phyloP scores from a whole-genome alignment of 2,888 invertebrate species.

The Choreutis nemorana region DNA sequence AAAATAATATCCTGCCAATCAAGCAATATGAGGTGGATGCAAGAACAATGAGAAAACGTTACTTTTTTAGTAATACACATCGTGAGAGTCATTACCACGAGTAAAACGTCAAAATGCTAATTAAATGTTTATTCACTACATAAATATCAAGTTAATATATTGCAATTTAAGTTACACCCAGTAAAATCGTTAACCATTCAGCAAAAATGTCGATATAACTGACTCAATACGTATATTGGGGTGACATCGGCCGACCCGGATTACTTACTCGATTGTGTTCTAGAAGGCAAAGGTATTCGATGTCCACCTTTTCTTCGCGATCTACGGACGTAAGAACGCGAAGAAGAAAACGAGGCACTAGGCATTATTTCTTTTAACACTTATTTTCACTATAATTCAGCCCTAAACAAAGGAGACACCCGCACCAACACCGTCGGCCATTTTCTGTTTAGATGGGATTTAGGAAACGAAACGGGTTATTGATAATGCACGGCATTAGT shows the following conservation, averaged over 20 bases:
- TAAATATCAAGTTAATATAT: no score
- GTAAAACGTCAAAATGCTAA: no score
- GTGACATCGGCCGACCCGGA: slow-evolving; percentile 56
- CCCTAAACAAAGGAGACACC: slow-evolving; percentile 85
- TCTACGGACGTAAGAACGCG: slow-evolving; percentile 90
- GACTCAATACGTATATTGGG: slow-evolving; percentile 39
- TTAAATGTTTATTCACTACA: no score
- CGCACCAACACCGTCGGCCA: slow-evolving; percentile 83
- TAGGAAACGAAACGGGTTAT: slow-evolving; percentile 55
- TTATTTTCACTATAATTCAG: slow-evolving; percentile 64
- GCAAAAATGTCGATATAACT: slow-evolving; percentile 40
- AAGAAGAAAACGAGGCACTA: slow-evolving; percentile 94
- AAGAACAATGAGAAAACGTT: slow-evolving; percentile 42
- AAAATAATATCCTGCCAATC: slow-evolving; percentile 39
- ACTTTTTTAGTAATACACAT: slow-evolving; percentile 20
- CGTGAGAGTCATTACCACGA: no score
- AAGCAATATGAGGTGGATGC: slow-evolving; percentile 27
- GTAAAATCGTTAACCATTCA: slow-evolving; percentile 23
- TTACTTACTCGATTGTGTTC: slow-evolving; percentile 82
- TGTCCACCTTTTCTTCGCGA: slow-evolving; percentile 92
- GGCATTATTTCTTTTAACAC: slow-evolving; percentile 79
- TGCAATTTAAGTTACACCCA: slow-evolving; percentile 17
- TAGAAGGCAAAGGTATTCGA: slow-evolving; percentile 82
- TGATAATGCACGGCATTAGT: slow-evolving; percentile 41
- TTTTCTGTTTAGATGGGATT: slow-evolving; percentile 76